Evolutionary conservation across 2,888 invertebrate species (phyloP).

Genomic region (Cerastoderma edule): DNA sequence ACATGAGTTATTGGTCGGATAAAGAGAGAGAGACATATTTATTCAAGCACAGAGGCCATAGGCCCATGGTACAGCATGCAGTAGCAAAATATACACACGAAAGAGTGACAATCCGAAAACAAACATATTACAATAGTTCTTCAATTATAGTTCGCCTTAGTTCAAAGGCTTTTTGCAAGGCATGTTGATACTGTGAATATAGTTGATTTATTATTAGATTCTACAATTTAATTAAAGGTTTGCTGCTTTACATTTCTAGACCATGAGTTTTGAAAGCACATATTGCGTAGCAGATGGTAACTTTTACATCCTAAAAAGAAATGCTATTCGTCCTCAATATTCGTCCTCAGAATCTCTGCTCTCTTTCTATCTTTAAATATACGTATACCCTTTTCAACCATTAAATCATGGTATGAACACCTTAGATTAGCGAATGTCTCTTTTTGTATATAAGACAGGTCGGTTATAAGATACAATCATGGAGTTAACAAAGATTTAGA

Average conservation of each 20-base stretch:
- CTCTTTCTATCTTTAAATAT: conserved; percentile 8
- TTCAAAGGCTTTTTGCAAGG: too few relatives aligned
- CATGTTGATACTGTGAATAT: neutral
- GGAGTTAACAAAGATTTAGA: neutral
- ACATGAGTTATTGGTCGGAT: too few relatives aligned
- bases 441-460: neutral
- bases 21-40: too few relatives aligned
- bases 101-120: too few relatives aligned
- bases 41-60: too few relatives aligned
- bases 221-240: neutral
- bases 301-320: neutral
- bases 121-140: too few relatives aligned
- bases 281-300: neutral
- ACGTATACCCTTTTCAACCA: conserved; percentile 3
- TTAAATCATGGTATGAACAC: conserved; percentile 5
- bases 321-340: neutral
- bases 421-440: conserved; percentile 1
- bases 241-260: neutral
- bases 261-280: neutral
- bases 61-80: too few relatives aligned
- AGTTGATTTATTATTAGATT: neutral
- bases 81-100: too few relatives aligned
- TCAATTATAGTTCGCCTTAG: too few relatives aligned
- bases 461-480: neutral
- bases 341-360: neutral